Evolutionary conservation across 2,888 invertebrate genomes (phyloP).

Genomic region (Aphidoletes aphidimyza): DNA sequence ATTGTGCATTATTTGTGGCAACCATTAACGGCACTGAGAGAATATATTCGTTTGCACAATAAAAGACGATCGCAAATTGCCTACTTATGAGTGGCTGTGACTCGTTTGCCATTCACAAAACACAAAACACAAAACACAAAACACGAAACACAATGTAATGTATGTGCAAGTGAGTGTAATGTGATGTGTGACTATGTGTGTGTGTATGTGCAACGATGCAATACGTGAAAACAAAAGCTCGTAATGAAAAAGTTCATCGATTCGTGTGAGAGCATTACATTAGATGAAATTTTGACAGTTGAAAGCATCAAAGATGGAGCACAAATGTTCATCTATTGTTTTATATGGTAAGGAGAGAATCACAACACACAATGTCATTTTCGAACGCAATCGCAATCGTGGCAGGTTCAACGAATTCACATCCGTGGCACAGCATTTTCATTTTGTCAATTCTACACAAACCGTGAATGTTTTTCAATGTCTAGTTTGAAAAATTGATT

Average conservation of each 20-base stretch:
- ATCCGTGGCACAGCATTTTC: too few relatives aligned
- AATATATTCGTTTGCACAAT: slow-evolving; percentile 20
- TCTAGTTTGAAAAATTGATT: neutral
- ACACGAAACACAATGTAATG: neutral
- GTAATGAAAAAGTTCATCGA: neutral
- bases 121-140: too few relatives aligned
- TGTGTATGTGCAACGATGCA: neutral
- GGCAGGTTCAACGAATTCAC: too few relatives aligned
- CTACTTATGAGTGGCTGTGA: neutral
- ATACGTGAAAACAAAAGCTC: slow-evolving; percentile 11
- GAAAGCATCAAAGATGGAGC: slow-evolving; percentile 10
- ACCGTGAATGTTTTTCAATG: neutral
- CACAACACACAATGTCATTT: too few relatives aligned
- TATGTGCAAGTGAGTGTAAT: too few relatives aligned
- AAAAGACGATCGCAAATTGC: slow-evolving; percentile 24
- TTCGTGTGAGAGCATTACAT: neutral
- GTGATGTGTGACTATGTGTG: neutral
- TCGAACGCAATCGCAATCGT: too few relatives aligned
- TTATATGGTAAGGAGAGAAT: neutral
- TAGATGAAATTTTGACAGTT: slow-evolving; percentile 41
- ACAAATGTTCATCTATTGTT: neutral
- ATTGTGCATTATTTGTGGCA: slow-evolving; percentile 24
- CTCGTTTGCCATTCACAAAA: neutral
- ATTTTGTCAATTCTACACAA: too few relatives aligned
- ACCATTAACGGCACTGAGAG: neutral